Conservation (phyloP, 2,888 invertebrate genomes). For the Orchesellides sinensis region DNA sequence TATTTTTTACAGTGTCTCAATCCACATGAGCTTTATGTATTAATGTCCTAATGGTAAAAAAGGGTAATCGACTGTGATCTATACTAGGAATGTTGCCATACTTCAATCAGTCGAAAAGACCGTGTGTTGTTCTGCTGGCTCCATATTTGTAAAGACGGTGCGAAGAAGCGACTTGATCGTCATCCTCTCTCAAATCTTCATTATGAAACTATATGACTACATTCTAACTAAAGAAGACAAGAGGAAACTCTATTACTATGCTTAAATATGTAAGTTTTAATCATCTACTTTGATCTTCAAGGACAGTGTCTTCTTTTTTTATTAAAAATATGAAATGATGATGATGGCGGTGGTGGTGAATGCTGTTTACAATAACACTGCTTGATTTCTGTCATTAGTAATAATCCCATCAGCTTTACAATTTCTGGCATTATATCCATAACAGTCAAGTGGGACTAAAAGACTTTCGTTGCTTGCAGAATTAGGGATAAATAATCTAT, state of each 20-base stretch:
- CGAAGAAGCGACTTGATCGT: constrained; percentile 18
- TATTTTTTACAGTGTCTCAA: background rate
- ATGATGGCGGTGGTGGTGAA: background rate
- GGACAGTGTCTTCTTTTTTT: constrained; percentile 9
- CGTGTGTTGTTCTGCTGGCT: constrained; percentile 19
- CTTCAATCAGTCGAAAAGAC: constrained; percentile 45
- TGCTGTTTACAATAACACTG: too few relatives aligned
- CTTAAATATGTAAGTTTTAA: too few relatives aligned
- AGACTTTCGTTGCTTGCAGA: too few relatives aligned
- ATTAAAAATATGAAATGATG: background rate
- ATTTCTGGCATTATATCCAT: too few relatives aligned
- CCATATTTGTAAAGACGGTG: constrained; percentile 52
- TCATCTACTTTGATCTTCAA: constrained; percentile 36
- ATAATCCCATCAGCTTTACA: too few relatives aligned
- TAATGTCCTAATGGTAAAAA: constrained; percentile 2
- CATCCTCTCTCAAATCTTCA: constrained; percentile 16
- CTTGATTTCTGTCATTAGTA: too few relatives aligned
- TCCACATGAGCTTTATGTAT: background rate
- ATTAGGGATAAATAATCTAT: too few relatives aligned
- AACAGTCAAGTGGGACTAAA: too few relatives aligned
- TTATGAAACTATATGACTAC: too few relatives aligned
- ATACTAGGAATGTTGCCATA: constrained; percentile 58
- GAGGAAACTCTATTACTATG: too few relatives aligned
- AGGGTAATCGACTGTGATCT: constrained; percentile 18
- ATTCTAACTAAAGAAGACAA: too few relatives aligned